Base-by-base conservation (phyloP, 2,113 vertebrate genomes). In the Nibea albiflora region DNA sequence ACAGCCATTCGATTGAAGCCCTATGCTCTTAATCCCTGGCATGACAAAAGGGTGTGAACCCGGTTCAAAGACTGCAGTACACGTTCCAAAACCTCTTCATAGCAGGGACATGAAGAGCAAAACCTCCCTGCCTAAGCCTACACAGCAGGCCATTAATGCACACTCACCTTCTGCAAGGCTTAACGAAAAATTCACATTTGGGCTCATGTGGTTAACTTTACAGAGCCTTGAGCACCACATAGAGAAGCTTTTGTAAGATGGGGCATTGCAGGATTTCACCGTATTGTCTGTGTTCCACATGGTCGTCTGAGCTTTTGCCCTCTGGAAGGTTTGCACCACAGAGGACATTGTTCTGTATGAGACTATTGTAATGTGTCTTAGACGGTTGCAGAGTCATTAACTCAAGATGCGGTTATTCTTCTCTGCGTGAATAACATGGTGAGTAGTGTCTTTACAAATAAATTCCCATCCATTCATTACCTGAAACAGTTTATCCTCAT, bases 81-180 rank as follows among this genome's bases (percentile, higher is more conserved):
- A 4, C 17, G 11, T 22, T 47, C 31, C 26, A 57, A 44, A 17
- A 31, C 8, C 52, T 26, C 56, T 46, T 9, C 19, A 20, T 11
- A 6, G 46, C 11, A 26, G 46, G 22, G 6, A 78, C 1, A 46
- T 24, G n/a, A 31, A 39, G 24, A 61, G 8, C 4, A 47, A 54
- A 73, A 35, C 24, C 60, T 70, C 68, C 39, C 35, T 57, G 61
- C 46, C 10, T 39, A 24, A 65, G 16, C 19, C 20, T 56, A 39
- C 9, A 58, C 46, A 44, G 19, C 28, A 73, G 52, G 42, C 42
- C 67, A 76, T 73, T 24, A 57, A 68, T 35, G 61, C 31, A 63
- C 54, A n/a, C 28, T 14, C n/a, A 60, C 15, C 46, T n/a, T 35
- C 35, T 35, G 35, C 1, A 7, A 35, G 6, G 35, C 35, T 8